These are phyloP conservation scores for Mactromeris polynyma DNA, from an alignment of 2,888 invertebrate species.

Conservation along the genomic window DNA sequence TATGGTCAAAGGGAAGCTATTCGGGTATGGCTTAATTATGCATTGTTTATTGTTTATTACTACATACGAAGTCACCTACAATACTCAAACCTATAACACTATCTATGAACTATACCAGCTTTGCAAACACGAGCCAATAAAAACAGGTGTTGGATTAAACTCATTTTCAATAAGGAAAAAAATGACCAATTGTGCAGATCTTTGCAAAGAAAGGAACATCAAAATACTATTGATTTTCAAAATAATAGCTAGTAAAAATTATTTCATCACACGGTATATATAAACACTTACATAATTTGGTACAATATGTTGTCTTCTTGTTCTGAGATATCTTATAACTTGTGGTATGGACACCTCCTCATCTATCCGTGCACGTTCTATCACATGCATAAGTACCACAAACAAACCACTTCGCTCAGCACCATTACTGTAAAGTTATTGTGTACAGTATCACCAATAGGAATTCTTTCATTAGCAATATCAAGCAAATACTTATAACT, in stretches of 20 bases:
- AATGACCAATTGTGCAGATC: too few species aligned
- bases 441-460: not conserved
- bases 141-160: not conserved
- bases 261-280: not conserved
- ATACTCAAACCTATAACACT: too few species aligned
- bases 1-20: not conserved
- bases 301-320: constrained; percentile 32
- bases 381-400: constrained; percentile 27
- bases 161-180: not conserved
- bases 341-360: constrained; percentile 40
- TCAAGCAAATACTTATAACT: too few species aligned
- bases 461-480: not conserved
- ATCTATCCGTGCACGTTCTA: constrained; percentile 18
- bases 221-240: too few species aligned
- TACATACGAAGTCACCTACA: too few species aligned
- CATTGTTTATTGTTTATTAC: too few species aligned
- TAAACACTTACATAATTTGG: constrained; percentile 38
- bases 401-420: constrained; percentile 42
- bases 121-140: too few species aligned
- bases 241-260: not conserved
- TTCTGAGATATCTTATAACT: constrained; percentile 17
- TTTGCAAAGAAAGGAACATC: not conserved
- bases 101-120: too few species aligned
- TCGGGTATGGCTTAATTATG: too few species aligned
- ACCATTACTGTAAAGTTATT: not conserved